These are phyloP conservation scores for Halictus quadricinctus DNA, from an alignment of 2,888 invertebrate genomes.

Conservation along the genomic window DNA sequence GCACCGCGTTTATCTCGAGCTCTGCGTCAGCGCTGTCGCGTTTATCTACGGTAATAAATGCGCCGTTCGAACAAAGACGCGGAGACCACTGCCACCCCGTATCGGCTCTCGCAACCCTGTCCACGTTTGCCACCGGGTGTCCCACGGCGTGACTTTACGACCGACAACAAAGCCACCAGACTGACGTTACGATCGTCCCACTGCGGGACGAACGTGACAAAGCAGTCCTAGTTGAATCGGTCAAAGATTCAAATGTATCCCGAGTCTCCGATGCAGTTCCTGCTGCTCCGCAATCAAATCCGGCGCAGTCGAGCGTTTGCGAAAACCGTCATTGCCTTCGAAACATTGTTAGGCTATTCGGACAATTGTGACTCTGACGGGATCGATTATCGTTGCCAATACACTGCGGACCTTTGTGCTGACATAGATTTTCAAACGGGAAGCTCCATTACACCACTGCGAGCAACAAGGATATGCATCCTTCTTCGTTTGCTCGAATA, in stretches of 20 bases:
- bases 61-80: constrained; percentile 71
- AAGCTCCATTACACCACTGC: background rate
- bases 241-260: constrained; percentile 7
- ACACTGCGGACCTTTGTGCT: background rate
- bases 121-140: constrained; percentile 17
- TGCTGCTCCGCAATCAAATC: background rate
- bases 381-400: background rate
- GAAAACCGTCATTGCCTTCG: background rate
- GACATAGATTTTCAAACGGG: background rate
- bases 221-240: background rate
- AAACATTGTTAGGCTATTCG: background rate
- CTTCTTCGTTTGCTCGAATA: background rate
- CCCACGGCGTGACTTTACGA: constrained; percentile 60
- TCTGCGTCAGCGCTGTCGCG: constrained; percentile 61
- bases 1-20: constrained; percentile 65
- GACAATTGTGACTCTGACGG: background rate
- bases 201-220: constrained; percentile 25
- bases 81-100: constrained; percentile 32
- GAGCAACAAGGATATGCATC: background rate
- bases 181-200: constrained; percentile 69
- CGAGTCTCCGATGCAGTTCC: constrained; percentile 5
- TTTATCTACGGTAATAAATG: constrained; percentile 78
- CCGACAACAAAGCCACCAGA: constrained; percentile 61
- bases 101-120: constrained; percentile 34
- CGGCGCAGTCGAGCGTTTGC: background rate